phyloP scores from a whole-genome alignment of 92 coral and sea anemone genomes.

The Parazoanthus darwini region DNA sequence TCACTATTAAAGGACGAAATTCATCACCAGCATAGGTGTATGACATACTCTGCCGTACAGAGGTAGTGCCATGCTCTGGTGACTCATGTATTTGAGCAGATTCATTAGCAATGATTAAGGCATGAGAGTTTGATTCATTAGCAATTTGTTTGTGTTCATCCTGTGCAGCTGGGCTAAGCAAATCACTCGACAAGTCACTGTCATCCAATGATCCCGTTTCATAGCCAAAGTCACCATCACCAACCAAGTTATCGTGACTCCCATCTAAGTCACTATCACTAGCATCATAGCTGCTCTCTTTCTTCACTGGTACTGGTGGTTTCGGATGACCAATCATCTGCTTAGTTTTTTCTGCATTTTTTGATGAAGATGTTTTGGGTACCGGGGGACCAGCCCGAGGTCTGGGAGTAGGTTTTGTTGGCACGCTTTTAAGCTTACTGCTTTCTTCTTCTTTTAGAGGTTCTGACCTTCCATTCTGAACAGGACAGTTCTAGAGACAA shows the following conservation, averaged over 20 bases:
- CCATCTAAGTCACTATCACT: conserved; percentile 86
- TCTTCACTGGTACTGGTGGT: conserved; percentile 44
- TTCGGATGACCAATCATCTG: conserved; percentile 22
- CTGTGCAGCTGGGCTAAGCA: conserved; percentile 73
- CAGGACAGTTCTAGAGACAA: conserved; percentile 48
- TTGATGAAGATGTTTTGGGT: conserved; percentile 11
- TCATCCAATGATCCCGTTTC: conserved; percentile 88
- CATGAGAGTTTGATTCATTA: neutral
- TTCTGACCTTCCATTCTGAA: conserved; percentile 44
- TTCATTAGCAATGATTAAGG: neutral
- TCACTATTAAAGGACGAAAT: conserved; percentile 67
- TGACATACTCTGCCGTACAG: conserved; percentile 4
- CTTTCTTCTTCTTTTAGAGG: conserved; percentile 8
- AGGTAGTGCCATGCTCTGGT: neutral
- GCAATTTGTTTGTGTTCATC: conserved; percentile 70
- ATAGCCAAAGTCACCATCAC: conserved; percentile 82
- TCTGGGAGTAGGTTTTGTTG: conserved; percentile 30
- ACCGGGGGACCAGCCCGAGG: conserved; percentile 15
- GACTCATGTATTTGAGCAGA: neutral
- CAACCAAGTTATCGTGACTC: conserved; percentile 68
- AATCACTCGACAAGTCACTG: conserved; percentile 79
- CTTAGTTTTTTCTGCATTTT: neutral
- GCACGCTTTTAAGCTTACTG: conserved; percentile 1
- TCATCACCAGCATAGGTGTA: conserved; percentile 86
- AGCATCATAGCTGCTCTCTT: conserved; percentile 79